Conservation (phyloP, 2,113 vertebrate species). For the Muntiacus reevesi region DNA sequence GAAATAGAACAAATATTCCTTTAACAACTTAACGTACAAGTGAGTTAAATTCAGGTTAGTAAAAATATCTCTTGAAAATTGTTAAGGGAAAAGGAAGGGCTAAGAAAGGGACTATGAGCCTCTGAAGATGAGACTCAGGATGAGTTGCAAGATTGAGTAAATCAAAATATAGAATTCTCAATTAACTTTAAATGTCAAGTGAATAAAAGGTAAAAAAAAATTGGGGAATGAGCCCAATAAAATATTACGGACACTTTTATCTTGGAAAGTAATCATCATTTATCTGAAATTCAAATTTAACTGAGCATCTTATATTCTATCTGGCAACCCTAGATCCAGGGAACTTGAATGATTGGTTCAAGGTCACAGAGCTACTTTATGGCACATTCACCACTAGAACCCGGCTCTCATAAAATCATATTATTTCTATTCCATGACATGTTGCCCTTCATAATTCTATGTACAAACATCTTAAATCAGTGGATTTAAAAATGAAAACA, state of each 20-base stretch:
- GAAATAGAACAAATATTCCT: background rate
- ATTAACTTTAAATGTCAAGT: background rate
- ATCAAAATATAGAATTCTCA: background rate
- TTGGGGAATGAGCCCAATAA: background rate
- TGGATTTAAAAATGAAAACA: background rate
- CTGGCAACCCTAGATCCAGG: background rate
- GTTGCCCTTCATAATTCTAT: background rate
- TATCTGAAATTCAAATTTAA: background rate
- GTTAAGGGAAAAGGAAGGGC: background rate
- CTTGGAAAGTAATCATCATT: background rate
- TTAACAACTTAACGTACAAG: background rate
- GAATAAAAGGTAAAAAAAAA: background rate
- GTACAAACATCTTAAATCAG: background rate
- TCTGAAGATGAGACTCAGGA: background rate
- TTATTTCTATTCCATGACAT: background rate
- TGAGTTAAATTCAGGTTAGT: background rate
- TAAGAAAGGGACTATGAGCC: background rate
- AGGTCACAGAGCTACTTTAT: background rate
- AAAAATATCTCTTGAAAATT: background rate
- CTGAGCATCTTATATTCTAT: background rate
- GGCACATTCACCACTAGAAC: background rate
- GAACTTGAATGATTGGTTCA: background rate
- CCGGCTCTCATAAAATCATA: background rate
- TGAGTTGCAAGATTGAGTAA: background rate
- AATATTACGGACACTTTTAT: background rate